Conservation (phyloP, 1,140 invertebrate species). For the Sminthurides bifidus region DNA sequence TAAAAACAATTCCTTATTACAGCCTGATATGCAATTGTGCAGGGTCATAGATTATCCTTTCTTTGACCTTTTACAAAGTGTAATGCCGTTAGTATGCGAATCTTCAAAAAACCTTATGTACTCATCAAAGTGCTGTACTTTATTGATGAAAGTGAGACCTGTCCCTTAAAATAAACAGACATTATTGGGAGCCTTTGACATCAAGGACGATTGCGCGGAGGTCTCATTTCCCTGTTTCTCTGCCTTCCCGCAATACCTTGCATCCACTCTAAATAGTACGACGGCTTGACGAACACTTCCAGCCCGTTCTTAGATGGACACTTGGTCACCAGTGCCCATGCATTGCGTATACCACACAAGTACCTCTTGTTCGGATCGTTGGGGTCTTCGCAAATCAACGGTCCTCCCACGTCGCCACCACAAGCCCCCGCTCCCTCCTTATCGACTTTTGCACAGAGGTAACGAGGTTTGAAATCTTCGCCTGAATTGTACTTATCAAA, state of each 20-base stretch:
- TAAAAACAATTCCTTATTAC: too few species aligned
- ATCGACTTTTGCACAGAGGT: slow-evolving; percentile 1
- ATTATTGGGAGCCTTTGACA: too few species aligned
- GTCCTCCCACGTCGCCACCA: not conserved
- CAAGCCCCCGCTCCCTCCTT: not conserved
- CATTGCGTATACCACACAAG: not conserved
- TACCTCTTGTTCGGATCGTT: not conserved
- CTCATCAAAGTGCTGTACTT: too few species aligned
- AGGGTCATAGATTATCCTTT: too few species aligned
- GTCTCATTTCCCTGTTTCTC: not conserved
- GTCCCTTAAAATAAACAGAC: too few species aligned
- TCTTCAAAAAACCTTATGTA: too few species aligned
- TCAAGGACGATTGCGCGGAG: too few species aligned
- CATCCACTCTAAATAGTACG: not conserved
- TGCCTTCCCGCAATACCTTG: not conserved
- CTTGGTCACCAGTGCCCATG: not conserved
- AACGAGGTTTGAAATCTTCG: not conserved
- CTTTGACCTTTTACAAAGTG: too few species aligned
- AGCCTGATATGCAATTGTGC: too few species aligned
- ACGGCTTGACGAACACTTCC: not conserved
- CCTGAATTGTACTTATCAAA: not conserved
- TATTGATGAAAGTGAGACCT: too few species aligned
- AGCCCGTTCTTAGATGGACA: not conserved
- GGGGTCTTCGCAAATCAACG: not conserved
- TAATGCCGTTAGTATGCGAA: too few species aligned